phyloP scores from a whole-genome alignment of 2,113 vertebrate species.

The Geococcyx californianus region DNA sequence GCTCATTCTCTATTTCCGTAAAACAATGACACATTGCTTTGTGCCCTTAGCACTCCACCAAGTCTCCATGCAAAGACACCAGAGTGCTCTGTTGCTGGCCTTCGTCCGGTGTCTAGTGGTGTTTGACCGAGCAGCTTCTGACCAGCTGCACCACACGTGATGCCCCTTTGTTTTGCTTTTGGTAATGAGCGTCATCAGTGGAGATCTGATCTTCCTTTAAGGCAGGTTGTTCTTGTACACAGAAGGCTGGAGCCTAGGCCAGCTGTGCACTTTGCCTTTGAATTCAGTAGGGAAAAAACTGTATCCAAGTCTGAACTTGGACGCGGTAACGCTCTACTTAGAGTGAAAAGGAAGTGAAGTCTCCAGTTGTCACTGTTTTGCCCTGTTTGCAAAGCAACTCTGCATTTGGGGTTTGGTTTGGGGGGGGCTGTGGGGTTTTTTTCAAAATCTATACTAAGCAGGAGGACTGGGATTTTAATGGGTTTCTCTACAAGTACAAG shows the following conservation, averaged over 20 bases:
- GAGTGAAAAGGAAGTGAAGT: neutral
- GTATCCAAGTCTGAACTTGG: neutral
- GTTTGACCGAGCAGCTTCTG: neutral
- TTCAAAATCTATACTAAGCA: neutral
- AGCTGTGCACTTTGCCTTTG: neutral
- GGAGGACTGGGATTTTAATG: neutral
- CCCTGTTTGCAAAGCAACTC: neutral
- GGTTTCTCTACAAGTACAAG: neutral
- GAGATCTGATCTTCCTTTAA: neutral
- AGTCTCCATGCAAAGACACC: neutral
- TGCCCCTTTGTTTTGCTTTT: neutral
- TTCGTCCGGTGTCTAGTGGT: rapidly evolving
- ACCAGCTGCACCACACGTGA: neutral
- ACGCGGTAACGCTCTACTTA: rapidly evolving
- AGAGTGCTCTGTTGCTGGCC: neutral
- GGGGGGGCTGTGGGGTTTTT: neutral
- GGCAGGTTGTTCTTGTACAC: neutral
- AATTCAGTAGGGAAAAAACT: neutral
- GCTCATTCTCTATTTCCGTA: neutral
- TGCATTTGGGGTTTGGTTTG: neutral
- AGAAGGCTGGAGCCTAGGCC: neutral
- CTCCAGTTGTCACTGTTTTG: neutral
- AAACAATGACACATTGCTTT: rapidly evolving
- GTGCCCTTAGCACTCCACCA: rapidly evolving
- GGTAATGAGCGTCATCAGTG: neutral